A percentile compares a stretch with the other conserved stretches of the same genome.
Evolutionary conservation across 1,140 invertebrate genomes (phyloP).

Genomic region (Drosophila yakuba): DNA sequence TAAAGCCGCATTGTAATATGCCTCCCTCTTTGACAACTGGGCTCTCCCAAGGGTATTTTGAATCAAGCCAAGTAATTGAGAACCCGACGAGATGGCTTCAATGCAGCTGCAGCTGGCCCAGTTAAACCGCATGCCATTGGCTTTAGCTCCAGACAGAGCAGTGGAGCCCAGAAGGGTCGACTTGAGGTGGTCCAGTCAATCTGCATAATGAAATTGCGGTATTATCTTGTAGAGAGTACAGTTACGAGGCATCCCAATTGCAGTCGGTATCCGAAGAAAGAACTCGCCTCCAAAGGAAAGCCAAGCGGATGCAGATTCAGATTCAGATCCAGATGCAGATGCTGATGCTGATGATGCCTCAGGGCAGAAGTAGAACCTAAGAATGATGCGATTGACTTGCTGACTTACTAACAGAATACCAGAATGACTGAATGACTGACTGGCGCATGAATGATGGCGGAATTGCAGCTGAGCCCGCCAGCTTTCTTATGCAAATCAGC

Average conservation of each 20-base stretch:
- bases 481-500: slow-evolving; percentile 60
- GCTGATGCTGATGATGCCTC: slow-evolving; percentile 6
- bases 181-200: slow-evolving; percentile 43
- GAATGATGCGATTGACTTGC: slow-evolving; percentile 61
- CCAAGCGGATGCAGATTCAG: slow-evolving; percentile 20
- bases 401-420: slow-evolving; percentile 29
- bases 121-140: slow-evolving; percentile 12
- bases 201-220: slow-evolving; percentile 74
- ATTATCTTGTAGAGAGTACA: slow-evolving; percentile 70
- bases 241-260: slow-evolving; percentile 55
- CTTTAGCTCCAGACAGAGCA: not conserved
- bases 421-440: slow-evolving; percentile 23
- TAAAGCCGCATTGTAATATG: slow-evolving; percentile 5
- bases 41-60: not conserved
- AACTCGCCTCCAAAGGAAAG: slow-evolving; percentile 22
- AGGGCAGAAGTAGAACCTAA: slow-evolving; percentile 73
- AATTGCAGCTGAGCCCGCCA: slow-evolving; percentile 30
- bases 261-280: slow-evolving; percentile 24
- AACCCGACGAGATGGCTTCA: slow-evolving; percentile 7
- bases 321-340: not conserved
- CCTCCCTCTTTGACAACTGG: slow-evolving; percentile 3
- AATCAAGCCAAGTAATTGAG: slow-evolving; percentile 13
- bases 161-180: slow-evolving; percentile 25
- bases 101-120: slow-evolving; percentile 20
- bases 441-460: slow-evolving; percentile 36